A percentile compares a stretch with the other conserved stretches of the same genome.
Conservation (phyloP, 2,888 invertebrate genomes). For the Sarcophaga variegata region DNA sequence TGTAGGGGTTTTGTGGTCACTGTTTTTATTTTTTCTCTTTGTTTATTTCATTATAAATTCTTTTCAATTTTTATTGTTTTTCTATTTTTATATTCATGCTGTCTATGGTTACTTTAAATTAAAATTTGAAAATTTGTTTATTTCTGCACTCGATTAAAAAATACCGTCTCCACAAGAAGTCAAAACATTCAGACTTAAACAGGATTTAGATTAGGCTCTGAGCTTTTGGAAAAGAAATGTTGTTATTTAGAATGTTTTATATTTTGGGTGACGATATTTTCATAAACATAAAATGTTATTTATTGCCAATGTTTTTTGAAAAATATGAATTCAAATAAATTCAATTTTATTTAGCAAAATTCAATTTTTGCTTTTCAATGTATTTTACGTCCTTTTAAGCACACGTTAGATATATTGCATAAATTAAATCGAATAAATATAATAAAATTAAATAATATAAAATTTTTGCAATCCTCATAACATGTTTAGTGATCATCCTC, state of each 20-base stretch:
- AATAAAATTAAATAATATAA: no score
- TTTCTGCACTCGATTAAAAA: background rate
- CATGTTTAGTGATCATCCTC: no score
- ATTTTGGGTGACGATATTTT: background rate
- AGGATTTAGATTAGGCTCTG: no score
- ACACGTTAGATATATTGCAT: no score
- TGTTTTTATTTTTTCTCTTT: constrained; percentile 12
- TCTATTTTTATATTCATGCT: constrained; percentile 26
- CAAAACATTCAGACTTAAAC: no score
- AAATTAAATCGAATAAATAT: no score
- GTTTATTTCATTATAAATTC: constrained; percentile 66
- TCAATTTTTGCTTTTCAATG: constrained; percentile 36
- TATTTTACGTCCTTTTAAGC: constrained; percentile 6
- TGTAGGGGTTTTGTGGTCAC: constrained; percentile 62
- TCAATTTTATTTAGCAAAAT: constrained; percentile 34
- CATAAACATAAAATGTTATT: constrained; percentile 39
- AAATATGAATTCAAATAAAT: constrained; percentile 25
- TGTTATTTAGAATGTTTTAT: no score
- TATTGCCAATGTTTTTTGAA: constrained; percentile 31
- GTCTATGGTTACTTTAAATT: constrained; percentile 57
- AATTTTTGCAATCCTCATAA: no score
- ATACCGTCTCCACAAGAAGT: no score
- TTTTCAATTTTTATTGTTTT: constrained; percentile 50
- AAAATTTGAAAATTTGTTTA: constrained; percentile 57
- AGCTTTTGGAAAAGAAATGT: no score